A percentile compares a stretch with the other conserved stretches of the same genome.
Evolutionary conservation across 2,797 vertebrate species (phyloP).

Genomic region (Gadopsis marmoratus): DNA sequence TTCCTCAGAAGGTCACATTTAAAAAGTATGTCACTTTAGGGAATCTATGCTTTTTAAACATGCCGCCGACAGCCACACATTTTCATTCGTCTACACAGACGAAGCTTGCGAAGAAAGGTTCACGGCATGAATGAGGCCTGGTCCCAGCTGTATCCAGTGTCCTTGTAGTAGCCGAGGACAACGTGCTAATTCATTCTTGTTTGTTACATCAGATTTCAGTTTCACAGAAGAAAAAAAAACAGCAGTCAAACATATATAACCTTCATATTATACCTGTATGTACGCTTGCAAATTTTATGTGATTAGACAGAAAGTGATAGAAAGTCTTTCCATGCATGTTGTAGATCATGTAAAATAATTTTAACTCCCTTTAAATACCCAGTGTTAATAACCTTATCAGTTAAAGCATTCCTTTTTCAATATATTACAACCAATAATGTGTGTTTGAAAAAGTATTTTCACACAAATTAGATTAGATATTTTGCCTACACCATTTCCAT

Average conservation of each 20-base stretch:
- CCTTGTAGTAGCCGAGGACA: not conserved
- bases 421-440: too few relatives aligned
- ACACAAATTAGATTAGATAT: not conserved
- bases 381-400: not conserved
- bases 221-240: too few relatives aligned
- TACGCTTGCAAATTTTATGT: too few relatives aligned
- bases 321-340: too few relatives aligned
- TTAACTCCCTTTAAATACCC: not conserved
- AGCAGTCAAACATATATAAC: too few relatives aligned
- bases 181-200: not conserved
- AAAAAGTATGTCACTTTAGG: not conserved
- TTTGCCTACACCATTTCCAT: not conserved
- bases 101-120: not conserved
- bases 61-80: not conserved
- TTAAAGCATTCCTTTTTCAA: too few relatives aligned
- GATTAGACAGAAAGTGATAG: too few relatives aligned
- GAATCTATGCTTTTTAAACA: not conserved
- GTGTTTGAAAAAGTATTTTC: not conserved
- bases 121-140: not conserved
- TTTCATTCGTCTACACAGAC: not conserved
- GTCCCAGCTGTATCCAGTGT: not conserved
- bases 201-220: too few relatives aligned
- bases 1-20: not conserved
- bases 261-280: too few relatives aligned
- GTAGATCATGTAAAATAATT: too few relatives aligned